A percentile compares a stretch with the other conserved stretches of the same genome.
Conservation (phyloP, 2,113 vertebrate genomes). For the Haemorhous mexicanus region DNA sequence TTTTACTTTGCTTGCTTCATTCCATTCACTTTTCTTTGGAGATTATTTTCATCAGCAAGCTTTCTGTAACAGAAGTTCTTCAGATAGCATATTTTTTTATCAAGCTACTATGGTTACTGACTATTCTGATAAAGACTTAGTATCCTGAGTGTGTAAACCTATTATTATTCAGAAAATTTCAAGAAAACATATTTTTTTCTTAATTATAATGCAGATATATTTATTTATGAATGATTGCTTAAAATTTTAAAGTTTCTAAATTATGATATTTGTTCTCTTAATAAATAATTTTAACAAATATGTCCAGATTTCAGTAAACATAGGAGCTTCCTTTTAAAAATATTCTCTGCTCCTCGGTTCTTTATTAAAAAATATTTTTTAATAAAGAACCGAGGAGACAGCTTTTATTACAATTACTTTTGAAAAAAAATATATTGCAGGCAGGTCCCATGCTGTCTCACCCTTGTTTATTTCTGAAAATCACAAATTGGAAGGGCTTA, state of each 20-base stretch:
- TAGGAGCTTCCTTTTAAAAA: background rate
- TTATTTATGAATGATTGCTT: background rate
- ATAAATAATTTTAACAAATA: background rate
- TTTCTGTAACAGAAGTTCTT: background rate
- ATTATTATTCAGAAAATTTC: background rate
- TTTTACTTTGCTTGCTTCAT: background rate
- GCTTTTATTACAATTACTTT: background rate
- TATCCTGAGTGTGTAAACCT: background rate
- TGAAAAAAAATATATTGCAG: background rate
- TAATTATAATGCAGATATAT: background rate
- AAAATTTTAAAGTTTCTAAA: background rate
- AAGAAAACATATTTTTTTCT: background rate
- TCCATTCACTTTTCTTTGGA: background rate
- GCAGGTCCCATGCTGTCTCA: background rate
- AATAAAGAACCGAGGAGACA: too few relatives aligned
- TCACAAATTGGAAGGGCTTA: fast-evolving
- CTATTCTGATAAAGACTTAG: background rate
- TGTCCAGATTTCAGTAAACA: background rate
- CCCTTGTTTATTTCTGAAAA: background rate
- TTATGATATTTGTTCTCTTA: background rate
- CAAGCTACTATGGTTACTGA: background rate
- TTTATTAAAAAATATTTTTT: background rate
- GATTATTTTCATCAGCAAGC: background rate
- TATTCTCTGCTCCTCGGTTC: background rate
- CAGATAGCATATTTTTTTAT: background rate